Conservation (phyloP, 2,113 vertebrate genomes). For the Pipra filicauda region DNA sequence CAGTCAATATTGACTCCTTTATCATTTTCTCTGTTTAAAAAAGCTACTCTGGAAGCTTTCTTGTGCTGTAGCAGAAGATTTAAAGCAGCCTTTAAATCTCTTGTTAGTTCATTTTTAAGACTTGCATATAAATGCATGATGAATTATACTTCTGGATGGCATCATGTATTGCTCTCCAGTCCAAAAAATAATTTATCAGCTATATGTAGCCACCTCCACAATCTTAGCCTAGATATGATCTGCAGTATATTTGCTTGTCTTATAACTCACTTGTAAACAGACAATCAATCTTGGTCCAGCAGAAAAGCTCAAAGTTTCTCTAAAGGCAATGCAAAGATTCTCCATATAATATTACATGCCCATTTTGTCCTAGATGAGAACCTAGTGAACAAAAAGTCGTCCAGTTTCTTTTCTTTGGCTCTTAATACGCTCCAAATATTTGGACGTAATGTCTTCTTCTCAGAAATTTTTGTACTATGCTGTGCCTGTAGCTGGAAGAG, state of each 20-base stretch:
- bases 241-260: constrained; percentile 1
- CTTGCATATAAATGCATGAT: constrained; percentile 41
- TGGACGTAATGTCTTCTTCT: neutral
- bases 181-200: neutral
- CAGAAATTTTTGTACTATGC: neutral
- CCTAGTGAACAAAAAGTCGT: neutral
- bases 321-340: neutral
- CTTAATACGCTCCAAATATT: neutral
- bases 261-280: neutral
- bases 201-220: neutral
- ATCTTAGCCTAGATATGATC: neutral
- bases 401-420: neutral
- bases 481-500: neutral
- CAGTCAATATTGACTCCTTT: neutral
- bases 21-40: neutral
- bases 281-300: neutral
- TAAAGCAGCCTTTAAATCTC: constrained; percentile 37
- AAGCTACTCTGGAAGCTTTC: constrained; percentile 18
- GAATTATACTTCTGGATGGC: constrained; percentile 10
- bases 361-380: neutral
- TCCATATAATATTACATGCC: neutral
- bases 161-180: neutral
- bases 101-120: constrained; percentile 23
- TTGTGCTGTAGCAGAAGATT: constrained; percentile 27
- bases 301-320: neutral